phyloP scores from a whole-genome alignment of 2,113 vertebrate genomes.

The Sinosuthora webbiana region DNA sequence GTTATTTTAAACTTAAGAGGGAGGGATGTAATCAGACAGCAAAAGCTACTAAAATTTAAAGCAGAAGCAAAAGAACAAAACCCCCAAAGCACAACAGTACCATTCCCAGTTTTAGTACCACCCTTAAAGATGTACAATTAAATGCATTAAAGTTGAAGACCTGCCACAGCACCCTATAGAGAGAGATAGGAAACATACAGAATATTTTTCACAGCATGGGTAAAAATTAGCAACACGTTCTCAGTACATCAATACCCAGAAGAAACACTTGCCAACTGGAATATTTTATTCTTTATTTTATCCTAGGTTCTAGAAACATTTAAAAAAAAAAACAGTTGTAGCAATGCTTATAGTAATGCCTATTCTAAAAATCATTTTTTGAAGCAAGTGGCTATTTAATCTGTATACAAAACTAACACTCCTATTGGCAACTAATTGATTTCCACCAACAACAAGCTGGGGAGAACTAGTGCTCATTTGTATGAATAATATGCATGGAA shows the following conservation, averaged over 20 bases:
- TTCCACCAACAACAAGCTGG: not conserved
- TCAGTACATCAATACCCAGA: not conserved
- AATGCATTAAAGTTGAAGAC: not conserved
- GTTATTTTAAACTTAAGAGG: slow-evolving; percentile 8
- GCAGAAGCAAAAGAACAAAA: not conserved
- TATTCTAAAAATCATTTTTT: not conserved
- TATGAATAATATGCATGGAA: not conserved
- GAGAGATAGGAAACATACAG: not conserved
- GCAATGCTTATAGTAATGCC: not conserved
- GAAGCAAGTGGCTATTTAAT: not conserved
- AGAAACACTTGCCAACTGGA: not conserved
- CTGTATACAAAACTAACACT: not conserved
- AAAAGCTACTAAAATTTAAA: not conserved
- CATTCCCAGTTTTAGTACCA: not conserved
- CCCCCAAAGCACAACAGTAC: not conserved
- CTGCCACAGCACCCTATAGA: not conserved
- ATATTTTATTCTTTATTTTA: not conserved
- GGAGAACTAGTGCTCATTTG: not conserved
- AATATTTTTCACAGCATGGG: not conserved
- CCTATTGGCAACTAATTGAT: not conserved
- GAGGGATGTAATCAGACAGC: not conserved
- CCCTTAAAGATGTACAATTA: not conserved
- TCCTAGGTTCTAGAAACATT: not conserved
- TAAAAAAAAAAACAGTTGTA: not conserved
- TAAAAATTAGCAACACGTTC: not conserved